These are phyloP conservation scores for Branchipolynoe longqiensis DNA, from an alignment of 2,888 invertebrate genomes.

Conservation along the genomic window DNA sequence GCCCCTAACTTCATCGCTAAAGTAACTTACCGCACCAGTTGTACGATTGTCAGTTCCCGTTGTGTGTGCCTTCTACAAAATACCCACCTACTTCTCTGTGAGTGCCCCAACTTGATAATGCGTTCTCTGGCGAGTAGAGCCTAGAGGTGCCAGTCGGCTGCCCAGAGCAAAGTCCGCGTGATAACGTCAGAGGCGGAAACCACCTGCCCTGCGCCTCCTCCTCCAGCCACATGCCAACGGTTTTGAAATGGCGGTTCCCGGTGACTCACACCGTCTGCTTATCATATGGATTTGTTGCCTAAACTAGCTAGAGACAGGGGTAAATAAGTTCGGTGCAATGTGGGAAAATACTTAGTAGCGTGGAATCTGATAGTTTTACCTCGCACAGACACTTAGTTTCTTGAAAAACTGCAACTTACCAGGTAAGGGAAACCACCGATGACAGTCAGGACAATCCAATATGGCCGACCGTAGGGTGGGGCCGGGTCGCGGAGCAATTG, in stretches of 20 bases:
- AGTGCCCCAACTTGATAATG: not conserved
- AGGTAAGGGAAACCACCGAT: not conserved
- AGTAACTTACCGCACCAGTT: not conserved
- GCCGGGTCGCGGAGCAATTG: conserved; percentile 29
- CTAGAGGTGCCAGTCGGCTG: not conserved
- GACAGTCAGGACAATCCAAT: conserved; percentile 44
- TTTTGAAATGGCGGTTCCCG: conserved; percentile 54
- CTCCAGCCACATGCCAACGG: conserved; percentile 50
- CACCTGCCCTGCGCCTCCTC: not conserved
- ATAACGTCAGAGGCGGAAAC: conserved; percentile 18
- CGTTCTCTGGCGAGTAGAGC: conserved; percentile 1
- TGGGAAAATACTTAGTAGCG: not conserved
- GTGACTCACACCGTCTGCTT: not conserved
- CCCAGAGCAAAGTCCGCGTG: conserved; percentile 14
- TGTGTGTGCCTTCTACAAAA: conserved; percentile 2
- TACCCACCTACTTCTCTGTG: conserved; percentile 25
- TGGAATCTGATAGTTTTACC: not conserved
- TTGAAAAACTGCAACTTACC: conserved; percentile 9
- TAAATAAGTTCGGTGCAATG: not conserved
- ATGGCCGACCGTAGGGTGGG: conserved; percentile 35
- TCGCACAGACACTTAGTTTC: conserved; percentile 5
- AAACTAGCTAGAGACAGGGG: not conserved
- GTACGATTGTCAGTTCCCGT: not conserved
- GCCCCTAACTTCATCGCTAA: conserved; percentile 11
- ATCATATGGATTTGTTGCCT: not conserved